These are phyloP conservation scores for Drosophila setifemur DNA, from an alignment of 1,140 invertebrate genomes.

Conservation along the genomic window DNA sequence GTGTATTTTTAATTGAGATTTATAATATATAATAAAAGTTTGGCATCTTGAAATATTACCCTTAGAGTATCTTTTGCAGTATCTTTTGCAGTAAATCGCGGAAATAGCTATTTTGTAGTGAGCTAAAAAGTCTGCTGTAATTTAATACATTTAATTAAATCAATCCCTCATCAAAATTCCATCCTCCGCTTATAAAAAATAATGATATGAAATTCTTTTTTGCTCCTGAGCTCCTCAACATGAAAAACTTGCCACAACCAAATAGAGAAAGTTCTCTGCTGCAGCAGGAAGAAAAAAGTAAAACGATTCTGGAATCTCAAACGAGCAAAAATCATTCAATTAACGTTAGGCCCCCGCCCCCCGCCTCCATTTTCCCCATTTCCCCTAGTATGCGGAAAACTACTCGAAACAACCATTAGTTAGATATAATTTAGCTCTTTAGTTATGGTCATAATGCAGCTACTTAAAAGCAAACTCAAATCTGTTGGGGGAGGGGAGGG, in stretches of 20 bases:
- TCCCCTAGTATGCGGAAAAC: not conserved
- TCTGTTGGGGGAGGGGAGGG: not conserved
- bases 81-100: no score
- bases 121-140: no score
- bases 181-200: constrained; percentile 14
- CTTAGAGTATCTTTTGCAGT: no score
- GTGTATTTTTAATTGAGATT: no score
- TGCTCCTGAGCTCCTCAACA: not conserved
- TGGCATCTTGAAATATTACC: no score
- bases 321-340: constrained; percentile 45
- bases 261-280: constrained; percentile 36
- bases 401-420: constrained; percentile 40
- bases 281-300: constrained; percentile 4
- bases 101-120: no score
- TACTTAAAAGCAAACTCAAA: constrained; percentile 51
- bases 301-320: constrained; percentile 37
- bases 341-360: constrained; percentile 10
- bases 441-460: constrained; percentile 54
- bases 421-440: constrained; percentile 49
- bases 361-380: not conserved
- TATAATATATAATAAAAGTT: no score
- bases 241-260: constrained; percentile 26
- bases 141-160: not conserved
- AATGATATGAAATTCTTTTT: constrained; percentile 16
- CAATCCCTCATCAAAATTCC: not conserved